A percentile compares a stretch with the other conserved stretches of the same genome.
These are phyloP conservation scores for Diplazon laetatorius DNA, from an alignment of 2,888 invertebrate species.

Conservation along the genomic window DNA sequence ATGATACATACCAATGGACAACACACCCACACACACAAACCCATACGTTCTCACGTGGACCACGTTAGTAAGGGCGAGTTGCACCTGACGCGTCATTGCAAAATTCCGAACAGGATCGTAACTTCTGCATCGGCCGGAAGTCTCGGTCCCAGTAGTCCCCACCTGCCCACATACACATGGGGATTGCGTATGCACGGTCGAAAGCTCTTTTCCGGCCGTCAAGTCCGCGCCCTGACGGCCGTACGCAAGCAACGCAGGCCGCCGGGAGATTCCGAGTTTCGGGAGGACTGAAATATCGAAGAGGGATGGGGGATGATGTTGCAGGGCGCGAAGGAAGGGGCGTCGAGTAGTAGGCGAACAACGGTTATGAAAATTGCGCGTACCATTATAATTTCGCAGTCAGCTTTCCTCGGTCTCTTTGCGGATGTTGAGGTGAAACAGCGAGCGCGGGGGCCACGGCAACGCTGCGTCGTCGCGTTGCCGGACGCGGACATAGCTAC, in stretches of 20 bases:
- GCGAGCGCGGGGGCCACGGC: no score
- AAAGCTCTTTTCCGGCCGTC: conserved; percentile 59
- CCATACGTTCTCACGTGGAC: background rate
- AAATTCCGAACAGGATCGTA: conserved; percentile 56
- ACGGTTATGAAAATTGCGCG: conserved; percentile 82
- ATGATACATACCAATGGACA: background rate
- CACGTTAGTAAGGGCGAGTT: no score
- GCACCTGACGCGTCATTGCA: conserved; percentile 41
- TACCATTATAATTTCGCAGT: conserved; percentile 82
- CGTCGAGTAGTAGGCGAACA: no score
- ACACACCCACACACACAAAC: no score
- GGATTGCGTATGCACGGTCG: conserved; percentile 54
- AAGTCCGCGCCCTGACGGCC: conserved; percentile 47
- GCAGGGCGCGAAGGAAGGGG: no score
- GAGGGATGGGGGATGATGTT: no score
- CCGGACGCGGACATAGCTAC: conserved; percentile 65
- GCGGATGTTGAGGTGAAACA: conserved; percentile 34
- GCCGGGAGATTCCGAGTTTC: conserved; percentile 38
- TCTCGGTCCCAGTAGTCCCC: no score
- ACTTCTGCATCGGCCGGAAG: conserved; percentile 57
- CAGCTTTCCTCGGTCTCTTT: conserved; percentile 78
- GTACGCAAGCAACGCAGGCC: conserved; percentile 40
- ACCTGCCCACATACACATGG: no score
- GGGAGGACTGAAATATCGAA: conserved; percentile 74
- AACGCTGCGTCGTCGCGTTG: conserved; percentile 62